Evolutionary conservation across 2,797 vertebrate species (phyloP), one percentile per base, ranked within the genome.

Genomic region (Hydrocynus forskahlii): DNA sequence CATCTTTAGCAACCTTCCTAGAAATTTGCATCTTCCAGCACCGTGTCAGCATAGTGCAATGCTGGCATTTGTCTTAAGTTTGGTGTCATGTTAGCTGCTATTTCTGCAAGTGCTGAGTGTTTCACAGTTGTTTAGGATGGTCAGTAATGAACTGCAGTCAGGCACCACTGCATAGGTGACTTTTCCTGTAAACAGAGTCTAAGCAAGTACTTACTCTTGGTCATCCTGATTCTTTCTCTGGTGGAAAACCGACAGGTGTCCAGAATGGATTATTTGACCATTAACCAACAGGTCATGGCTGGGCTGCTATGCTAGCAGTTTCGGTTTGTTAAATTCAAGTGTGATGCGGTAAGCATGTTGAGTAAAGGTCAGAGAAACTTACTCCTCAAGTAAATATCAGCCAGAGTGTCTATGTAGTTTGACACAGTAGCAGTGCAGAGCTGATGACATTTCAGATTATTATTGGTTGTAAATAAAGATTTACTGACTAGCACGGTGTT

Each of bases 71-170:
- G 75, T 83, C 79, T 85, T 81, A 67, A 67, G 82, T 75, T 60
- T 14, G 86, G 92, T 93, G 89, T 94, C 88, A 82, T n/a, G 79
- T 84, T 94, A 93, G 88, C 90, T 84, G 91, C 92, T 95, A 94
- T 94, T 95, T 95, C 91, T 93, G 89, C 88, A 87, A 72, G 88
- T 89, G 92, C 91, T 91, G 92, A 95, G 86, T 91, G 80, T 89
- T 89, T 92, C 84, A 75, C 89, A 91, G 88, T 90, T 92, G 82
- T 90, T 89, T 71, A 72, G 88, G 86, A 87, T 85, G 83, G 84
- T 84, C 74, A 75, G 81, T 89, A 87, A 86, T 82, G 85, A 67
- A 60, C 75, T 72, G 80, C 77, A 76, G 71, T 40, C 72, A 86
- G 84, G 81, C 80, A 70, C 83, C 72, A 63, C 38, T 74, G 68